phyloP scores from a whole-genome alignment of 2,888 invertebrate genomes.

The Fabriciana adippe region DNA sequence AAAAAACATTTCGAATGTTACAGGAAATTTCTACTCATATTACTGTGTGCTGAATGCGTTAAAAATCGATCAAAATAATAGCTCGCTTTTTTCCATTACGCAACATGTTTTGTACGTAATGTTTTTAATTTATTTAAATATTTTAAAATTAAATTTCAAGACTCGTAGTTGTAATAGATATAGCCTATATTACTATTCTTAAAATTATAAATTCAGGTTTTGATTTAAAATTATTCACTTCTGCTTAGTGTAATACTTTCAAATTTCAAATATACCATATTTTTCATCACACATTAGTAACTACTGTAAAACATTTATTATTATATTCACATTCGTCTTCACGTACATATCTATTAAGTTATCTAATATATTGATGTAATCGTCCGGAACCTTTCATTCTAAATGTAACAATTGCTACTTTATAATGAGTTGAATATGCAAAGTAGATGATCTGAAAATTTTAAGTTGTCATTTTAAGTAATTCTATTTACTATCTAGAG shows the following conservation, averaged over 20 bases:
- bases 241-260: no score
- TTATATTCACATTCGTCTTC: conserved; percentile 3
- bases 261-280: no score
- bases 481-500: no score
- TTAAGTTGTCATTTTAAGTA: no score
- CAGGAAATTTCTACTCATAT: conserved; percentile 12
- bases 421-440: conserved; percentile 3
- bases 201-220: no score
- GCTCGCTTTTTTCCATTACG: conserved; percentile 12
- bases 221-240: no score
- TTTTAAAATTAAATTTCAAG: no score
- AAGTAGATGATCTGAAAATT: no score
- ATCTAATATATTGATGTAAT: conserved; percentile 15
- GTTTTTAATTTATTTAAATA: neutral
- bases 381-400: conserved; percentile 11
- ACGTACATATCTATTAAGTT: conserved; percentile 6
- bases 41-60: conserved; percentile 19
- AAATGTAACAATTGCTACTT: conserved; percentile 9
- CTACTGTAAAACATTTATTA: neutral
- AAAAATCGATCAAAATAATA: conserved; percentile 18
- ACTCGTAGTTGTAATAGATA: no score
- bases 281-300: no score
- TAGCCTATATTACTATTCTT: no score
- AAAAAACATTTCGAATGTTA: neutral
- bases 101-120: neutral